Evolutionary conservation across 2,797 vertebrate species (phyloP), one percentile per base, ranked within the genome.

Genomic region (Atherinosoma microstoma): DNA sequence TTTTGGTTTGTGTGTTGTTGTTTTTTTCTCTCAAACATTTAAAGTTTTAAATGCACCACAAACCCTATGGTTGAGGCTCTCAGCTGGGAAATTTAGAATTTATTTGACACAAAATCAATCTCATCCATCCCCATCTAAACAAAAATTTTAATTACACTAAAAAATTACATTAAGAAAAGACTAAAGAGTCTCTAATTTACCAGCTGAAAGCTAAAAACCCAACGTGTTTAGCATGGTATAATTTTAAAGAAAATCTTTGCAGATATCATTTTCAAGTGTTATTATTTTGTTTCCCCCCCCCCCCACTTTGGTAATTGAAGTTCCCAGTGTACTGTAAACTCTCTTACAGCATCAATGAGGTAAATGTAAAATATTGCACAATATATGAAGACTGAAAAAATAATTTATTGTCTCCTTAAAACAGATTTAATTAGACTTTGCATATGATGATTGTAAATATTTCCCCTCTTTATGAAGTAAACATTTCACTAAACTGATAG

Each of bases 331-430:
- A 30, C 24, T 29, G 8, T 58, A 30, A 45, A 42, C 24, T 13
- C 4, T 27, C 27, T 11, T 0, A 3, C 58, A 66, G 62, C 62
- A 74, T 1, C 18, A 51, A 6, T 64, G 38, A 54, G 12, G n/a
- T 42, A 67, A 75, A 64, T 3, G 2, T 5, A 16, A 75, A 30
- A 63, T 27, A 73, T 58, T 42, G 70, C 66, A 82, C 66, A 76
- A 57, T 6, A 56, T 34, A 54, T 61, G 64, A 83, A 85, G 82
- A 84, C 67, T 85, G 71, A 82, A 87, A 93, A 90, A 90, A 93
- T 87, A 83, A 88, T 91, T 89, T 90, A 89, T 86, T 92, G 67
- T 76, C 62, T 84, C 73, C 67, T 81, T 75, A 69, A 80, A 73
- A 83, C 69, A 88, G 66, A 84, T 83, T 63, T 66, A 11, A 78